Evolutionary conservation across 1,140 invertebrate species (phyloP).

Genomic region (Asbolus verrucosus): DNA sequence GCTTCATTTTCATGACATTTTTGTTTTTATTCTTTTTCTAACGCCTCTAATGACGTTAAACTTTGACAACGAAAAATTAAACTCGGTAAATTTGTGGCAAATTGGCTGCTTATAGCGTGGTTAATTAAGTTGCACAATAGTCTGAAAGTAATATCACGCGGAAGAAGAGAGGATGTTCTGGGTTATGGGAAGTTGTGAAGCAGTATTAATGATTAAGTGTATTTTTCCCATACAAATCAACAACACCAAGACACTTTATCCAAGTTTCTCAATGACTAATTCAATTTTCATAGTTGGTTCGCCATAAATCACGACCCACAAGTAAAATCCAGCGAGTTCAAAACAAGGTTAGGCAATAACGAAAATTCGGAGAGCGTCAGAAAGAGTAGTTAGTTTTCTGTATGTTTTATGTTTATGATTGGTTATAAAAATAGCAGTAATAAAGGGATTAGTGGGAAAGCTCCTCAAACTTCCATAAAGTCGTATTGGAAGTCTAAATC

Average conservation of each 20-base stretch:
- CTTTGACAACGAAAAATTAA: no score
- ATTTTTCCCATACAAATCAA: constrained; percentile 7
- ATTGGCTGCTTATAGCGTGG: neutral
- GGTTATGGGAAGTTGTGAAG: constrained; percentile 19
- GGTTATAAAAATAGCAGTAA: constrained; percentile 35
- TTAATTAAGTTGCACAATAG: constrained; percentile 9
- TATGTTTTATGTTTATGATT: constrained; percentile 37
- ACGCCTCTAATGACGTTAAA: no score
- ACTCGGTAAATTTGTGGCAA: neutral
- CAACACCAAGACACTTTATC: neutral
- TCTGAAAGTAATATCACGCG: neutral
- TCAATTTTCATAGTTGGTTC: no score
- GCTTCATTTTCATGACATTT: no score
- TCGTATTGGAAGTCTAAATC: constrained; percentile 34
- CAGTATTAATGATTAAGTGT: constrained; percentile 13
- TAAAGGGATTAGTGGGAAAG: constrained; percentile 36
- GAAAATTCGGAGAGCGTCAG: neutral
- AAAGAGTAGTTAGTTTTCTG: constrained; percentile 1
- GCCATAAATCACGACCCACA: no score
- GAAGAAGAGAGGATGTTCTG: neutral
- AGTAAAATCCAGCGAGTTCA: no score
- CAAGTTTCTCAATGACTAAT: neutral
- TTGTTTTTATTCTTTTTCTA: no score
- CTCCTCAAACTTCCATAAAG: constrained; percentile 31
- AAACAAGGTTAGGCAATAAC: neutral